These are phyloP conservation scores for Coelopa pilipes DNA, from an alignment of 2,888 invertebrate species.

Conservation along the genomic window DNA sequence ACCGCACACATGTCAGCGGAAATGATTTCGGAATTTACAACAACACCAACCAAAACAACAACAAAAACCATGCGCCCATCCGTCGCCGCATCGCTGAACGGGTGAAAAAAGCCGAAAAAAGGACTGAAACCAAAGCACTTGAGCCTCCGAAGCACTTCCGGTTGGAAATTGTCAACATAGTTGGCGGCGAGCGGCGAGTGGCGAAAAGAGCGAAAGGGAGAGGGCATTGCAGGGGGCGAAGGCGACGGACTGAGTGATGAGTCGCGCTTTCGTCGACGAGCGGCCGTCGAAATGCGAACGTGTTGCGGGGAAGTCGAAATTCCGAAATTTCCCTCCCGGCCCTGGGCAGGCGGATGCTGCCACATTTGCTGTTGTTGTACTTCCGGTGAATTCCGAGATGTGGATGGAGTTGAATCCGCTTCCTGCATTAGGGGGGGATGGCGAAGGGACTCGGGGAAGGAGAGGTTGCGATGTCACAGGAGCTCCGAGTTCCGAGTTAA, in stretches of 20 bases:
- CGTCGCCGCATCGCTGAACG: too few relatives aligned
- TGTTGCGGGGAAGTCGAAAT: neutral
- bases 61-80: too few relatives aligned
- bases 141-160: neutral
- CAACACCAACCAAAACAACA: too few relatives aligned
- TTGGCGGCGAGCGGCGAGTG: neutral
- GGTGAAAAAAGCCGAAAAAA: neutral
- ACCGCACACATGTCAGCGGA: neutral
- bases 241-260: neutral
- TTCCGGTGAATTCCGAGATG: neutral
- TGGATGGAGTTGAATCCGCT: too few relatives aligned
- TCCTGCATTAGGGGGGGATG: too few relatives aligned
- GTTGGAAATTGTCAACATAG: slow-evolving; percentile 10
- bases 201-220: too few relatives aligned
- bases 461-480: too few relatives aligned
- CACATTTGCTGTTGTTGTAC: neutral
- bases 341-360: too few relatives aligned
- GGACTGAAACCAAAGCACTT: neutral
- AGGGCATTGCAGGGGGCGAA: neutral
- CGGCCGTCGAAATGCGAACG: neutral
- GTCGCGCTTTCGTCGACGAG: neutral
- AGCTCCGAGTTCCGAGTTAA: too few relatives aligned
- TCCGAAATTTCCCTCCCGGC: too few relatives aligned
- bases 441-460: too few relatives aligned
- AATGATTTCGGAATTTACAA: neutral